Conservation (phyloP, 2,113 vertebrate genomes). For the Myiagra hebetior region DNA sequence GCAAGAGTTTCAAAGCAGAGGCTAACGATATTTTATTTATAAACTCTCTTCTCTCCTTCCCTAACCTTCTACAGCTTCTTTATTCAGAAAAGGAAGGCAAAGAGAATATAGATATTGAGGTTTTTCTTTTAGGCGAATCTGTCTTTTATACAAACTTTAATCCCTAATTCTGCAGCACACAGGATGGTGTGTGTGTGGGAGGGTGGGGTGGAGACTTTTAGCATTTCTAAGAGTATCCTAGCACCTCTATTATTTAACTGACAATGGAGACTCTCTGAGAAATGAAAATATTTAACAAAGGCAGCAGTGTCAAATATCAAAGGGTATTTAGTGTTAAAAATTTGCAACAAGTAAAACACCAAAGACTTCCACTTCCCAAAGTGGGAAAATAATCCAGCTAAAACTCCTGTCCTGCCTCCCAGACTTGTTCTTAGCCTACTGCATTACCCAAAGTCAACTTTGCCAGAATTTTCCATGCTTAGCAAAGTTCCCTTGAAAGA, state of each 20-base stretch:
- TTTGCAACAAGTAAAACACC: constrained; percentile 46
- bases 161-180: constrained; percentile 51
- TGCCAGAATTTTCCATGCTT: not conserved
- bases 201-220: constrained; percentile 37
- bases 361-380: constrained; percentile 22
- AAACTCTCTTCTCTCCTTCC: not conserved
- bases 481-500: not conserved
- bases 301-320: constrained; percentile 64
- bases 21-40: constrained; percentile 35
- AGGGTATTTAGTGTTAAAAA: constrained; percentile 52
- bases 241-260: constrained; percentile 57
- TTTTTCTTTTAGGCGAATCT: constrained; percentile 7
- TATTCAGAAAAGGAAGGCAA: not conserved
- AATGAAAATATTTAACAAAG: constrained; percentile 71
- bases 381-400: constrained; percentile 12
- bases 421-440: not conserved
- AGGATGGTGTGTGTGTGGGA: not conserved
- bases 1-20: not conserved
- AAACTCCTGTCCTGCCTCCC: not conserved
- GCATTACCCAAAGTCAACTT: not conserved
- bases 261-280: constrained; percentile 63
- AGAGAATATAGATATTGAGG: not conserved
- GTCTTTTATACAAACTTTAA: constrained; percentile 51
- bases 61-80: not conserved
- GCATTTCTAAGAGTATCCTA: constrained; percentile 71